These are phyloP conservation scores for Astatoreochromis straeleni DNA, from an alignment of 2,113 vertebrate genomes.

Conservation along the genomic window DNA sequence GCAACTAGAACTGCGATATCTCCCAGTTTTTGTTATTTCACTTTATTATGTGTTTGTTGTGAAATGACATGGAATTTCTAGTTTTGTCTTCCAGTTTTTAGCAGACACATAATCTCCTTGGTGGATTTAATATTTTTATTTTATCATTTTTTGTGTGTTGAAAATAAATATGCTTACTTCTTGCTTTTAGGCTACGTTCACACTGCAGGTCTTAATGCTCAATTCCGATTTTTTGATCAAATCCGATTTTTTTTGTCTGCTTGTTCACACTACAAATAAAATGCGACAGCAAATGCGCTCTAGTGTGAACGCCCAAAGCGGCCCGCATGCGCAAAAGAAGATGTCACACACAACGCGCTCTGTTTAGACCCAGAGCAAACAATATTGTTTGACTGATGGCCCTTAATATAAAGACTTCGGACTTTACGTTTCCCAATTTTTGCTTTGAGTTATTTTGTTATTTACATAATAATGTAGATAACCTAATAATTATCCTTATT, in stretches of 20 bases:
- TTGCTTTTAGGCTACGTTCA: neutral
- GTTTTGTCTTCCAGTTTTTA: neutral
- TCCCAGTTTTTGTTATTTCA: neutral
- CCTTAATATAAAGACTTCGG: rapidly evolving
- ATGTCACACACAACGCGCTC: rapidly evolving
- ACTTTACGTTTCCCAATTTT: neutral
- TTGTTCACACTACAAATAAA: neutral
- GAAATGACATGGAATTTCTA: neutral
- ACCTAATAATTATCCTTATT: rapidly evolving
- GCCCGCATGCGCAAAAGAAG: neutral
- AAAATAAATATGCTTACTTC: neutral
- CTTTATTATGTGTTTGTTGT: neutral
- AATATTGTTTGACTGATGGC: neutral
- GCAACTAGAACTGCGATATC: neutral
- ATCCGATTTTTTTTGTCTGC: rapidly evolving
- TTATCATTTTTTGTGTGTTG: neutral
- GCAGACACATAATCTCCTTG: neutral
- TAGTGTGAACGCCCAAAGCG: rapidly evolving
- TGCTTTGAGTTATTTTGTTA: rapidly evolving
- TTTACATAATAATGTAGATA: neutral
- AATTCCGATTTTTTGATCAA: neutral
- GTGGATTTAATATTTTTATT: neutral
- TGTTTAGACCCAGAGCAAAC: neutral
- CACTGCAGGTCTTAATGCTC: neutral
- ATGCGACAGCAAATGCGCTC: neutral